Percentiles rank a stretch among this genome's conserved stretches.
Conservation (phyloP, 2,888 invertebrate genomes). For the Oconnorella tubifera region DNA sequence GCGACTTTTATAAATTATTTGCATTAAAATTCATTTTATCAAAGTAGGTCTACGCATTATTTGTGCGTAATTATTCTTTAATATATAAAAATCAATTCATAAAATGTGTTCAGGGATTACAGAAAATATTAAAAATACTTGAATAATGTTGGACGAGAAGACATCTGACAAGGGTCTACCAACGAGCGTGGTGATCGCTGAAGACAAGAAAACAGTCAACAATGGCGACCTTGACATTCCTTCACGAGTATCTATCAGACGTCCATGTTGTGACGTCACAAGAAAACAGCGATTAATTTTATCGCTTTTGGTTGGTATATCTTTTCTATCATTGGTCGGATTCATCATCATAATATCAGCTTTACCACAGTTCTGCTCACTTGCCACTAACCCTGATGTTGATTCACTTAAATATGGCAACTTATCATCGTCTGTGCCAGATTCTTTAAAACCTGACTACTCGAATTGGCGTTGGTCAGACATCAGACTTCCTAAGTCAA, state of each 20-base stretch:
- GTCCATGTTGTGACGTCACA: not conserved
- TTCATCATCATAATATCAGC: not conserved
- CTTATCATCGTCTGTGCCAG: not conserved
- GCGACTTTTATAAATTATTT: too few relatives aligned
- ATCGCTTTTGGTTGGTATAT: not conserved
- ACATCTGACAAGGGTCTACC: too few relatives aligned
- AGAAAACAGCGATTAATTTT: not conserved
- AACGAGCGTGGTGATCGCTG: too few relatives aligned
- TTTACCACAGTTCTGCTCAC: not conserved
- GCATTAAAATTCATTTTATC: too few relatives aligned
- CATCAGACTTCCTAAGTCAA: conserved; percentile 31
- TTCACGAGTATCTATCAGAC: not conserved
- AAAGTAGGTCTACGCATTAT: too few relatives aligned
- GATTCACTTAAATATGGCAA: too few relatives aligned
- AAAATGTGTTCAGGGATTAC: too few relatives aligned
- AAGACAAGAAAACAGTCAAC: not conserved
- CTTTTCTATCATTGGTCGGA: not conserved
- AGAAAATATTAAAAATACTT: too few relatives aligned
- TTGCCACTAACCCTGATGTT: not conserved
- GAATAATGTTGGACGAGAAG: too few relatives aligned
- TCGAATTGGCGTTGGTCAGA: conserved; percentile 30
- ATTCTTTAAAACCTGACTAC: conserved; percentile 17
- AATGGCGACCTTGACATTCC: not conserved
- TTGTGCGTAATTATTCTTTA: too few relatives aligned
- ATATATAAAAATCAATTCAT: too few relatives aligned